Evolutionary conservation across 2,888 invertebrate species (phyloP), one percentile per base, ranked within the genome.

Genomic region (Apamea anceps): DNA sequence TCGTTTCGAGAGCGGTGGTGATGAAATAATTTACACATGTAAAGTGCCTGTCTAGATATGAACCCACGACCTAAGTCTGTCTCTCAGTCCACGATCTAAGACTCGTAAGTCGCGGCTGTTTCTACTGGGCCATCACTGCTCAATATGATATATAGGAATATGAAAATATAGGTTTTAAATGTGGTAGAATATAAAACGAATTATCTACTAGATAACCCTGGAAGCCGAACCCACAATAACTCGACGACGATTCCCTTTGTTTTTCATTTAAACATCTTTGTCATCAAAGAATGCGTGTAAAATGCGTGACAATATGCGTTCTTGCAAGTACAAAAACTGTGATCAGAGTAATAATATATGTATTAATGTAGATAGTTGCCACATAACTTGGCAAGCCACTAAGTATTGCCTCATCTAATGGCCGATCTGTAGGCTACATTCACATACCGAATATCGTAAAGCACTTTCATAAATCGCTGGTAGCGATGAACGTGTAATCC

Each of bases 381-480:
- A 76, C 81, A 84, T 70, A 85, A 73, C 65, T 70, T 84, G 83
- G 81, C 81, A 84, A 72, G 65, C 48, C 68, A 63, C 79, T 85
- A 67, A 73, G 68, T 82, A 79, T 85, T 78, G 79, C 85, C 62
- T 71, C 84, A 85, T 82, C 72, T 77, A 85, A 81, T 81, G 72
- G 76, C 63, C 68, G 42, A 82, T 79, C 79, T 79, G 66, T 68
- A 75, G 70, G 79, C 78, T 65, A 75, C 82, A 75, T 85, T 85
- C 82, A 75, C 72, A 75, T 63, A 73, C 57, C 71, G 37, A 75
- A 72, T 84, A 84, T 81, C 72, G 77, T 68, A 81, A 84, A 77
- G 12, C 67, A 75, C 84, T 85, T 85, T 85, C 85, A 85, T 85
- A 85, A 85, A 82, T 79, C 51, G 63, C 77, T 70, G 65, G 5